These are phyloP conservation scores for Scaptomyza cyrtandrae DNA, from an alignment of 2,888 invertebrate genomes.

Conservation along the genomic window DNA sequence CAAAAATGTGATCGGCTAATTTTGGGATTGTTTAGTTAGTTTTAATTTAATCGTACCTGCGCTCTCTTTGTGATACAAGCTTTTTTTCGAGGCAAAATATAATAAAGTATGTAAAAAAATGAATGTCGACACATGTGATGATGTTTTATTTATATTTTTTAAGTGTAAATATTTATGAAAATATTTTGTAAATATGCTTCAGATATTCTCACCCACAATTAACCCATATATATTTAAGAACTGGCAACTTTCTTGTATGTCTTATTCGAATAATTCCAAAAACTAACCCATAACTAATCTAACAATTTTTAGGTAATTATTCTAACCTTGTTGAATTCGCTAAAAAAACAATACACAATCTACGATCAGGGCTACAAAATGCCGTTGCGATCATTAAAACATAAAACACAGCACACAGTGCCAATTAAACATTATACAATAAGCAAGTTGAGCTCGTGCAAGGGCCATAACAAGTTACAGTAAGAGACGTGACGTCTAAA, in stretches of 20 bases:
- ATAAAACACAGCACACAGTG: constrained; percentile 1
- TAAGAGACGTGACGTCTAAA: constrained; percentile 50
- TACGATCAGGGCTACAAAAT: constrained; percentile 16
- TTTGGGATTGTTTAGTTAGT: constrained; percentile 30
- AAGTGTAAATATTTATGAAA: not conserved
- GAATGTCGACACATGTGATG: constrained; percentile 34
- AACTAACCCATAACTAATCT: not conserved
- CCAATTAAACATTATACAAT: constrained; percentile 64
- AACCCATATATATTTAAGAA: not conserved
- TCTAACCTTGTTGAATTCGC: constrained; percentile 10
- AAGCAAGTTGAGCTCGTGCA: constrained; percentile 18
- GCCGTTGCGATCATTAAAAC: constrained; percentile 41
- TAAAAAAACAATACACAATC: constrained; percentile 21
- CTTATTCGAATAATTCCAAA: not conserved
- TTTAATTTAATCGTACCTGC: constrained; percentile 33
- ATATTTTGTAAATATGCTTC: not conserved
- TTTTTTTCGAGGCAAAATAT: constrained; percentile 40
- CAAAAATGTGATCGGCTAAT: constrained; percentile 48
- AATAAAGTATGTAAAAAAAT: constrained; percentile 52
- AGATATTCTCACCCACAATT: not conserved
- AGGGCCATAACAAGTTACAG: constrained; percentile 53
- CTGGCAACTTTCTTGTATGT: too few relatives aligned
- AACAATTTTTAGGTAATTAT: not conserved
- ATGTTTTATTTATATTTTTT: constrained; percentile 38
- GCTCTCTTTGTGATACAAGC: constrained; percentile 63